phyloP scores from a whole-genome alignment of 2,888 invertebrate genomes.

The Auanema freiburgensis region DNA sequence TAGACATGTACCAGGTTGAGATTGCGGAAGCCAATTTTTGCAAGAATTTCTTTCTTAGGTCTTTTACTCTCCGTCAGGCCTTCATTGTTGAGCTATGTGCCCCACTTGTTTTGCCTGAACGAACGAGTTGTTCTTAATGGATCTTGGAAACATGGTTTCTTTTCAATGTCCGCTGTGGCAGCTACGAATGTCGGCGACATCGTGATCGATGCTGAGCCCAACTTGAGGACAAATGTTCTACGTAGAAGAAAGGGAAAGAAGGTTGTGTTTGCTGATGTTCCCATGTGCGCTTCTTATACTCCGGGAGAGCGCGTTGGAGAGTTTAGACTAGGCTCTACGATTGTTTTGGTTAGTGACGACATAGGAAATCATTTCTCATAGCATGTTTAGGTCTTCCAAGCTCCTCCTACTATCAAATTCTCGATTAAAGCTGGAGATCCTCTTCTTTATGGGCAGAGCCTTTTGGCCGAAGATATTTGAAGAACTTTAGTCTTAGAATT shows the following conservation, averaged over 20 bases:
- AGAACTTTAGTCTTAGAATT: too few species aligned
- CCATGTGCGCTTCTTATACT: slow-evolving; percentile 33
- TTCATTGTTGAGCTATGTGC: slow-evolving; percentile 81
- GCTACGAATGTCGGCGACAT: slow-evolving; percentile 97
- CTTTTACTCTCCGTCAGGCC: slow-evolving; percentile 89
- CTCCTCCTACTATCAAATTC: slow-evolving; percentile 82
- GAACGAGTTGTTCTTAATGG: slow-evolving; percentile 70
- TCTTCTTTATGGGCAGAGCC: slow-evolving; percentile 67
- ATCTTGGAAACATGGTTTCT: slow-evolving; percentile 78
- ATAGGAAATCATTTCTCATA: not conserved
- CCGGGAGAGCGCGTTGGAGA: slow-evolving; percentile 86
- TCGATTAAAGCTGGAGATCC: slow-evolving; percentile 72
- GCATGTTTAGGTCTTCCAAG: slow-evolving; percentile 78
- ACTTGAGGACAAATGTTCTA: slow-evolving; percentile 38
- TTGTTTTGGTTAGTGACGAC: slow-evolving; percentile 73
- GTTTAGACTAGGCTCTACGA: slow-evolving; percentile 95
- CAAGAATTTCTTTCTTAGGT: slow-evolving; percentile 64
- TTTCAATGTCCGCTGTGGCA: slow-evolving; percentile 93
- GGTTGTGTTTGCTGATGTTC: slow-evolving; percentile 34
- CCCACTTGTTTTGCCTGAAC: slow-evolving; percentile 88
- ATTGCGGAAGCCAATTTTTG: too few species aligned
- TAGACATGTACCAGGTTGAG: slow-evolving; percentile 83
- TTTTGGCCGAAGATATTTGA: slow-evolving; percentile 54
- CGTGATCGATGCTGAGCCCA: slow-evolving; percentile 74
- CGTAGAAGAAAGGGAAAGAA: slow-evolving; percentile 23